Evolutionary conservation across 1,140 invertebrate genomes (phyloP), one percentile per base, ranked within the genome.

Genomic region (Caenorhabditis inopinata): DNA sequence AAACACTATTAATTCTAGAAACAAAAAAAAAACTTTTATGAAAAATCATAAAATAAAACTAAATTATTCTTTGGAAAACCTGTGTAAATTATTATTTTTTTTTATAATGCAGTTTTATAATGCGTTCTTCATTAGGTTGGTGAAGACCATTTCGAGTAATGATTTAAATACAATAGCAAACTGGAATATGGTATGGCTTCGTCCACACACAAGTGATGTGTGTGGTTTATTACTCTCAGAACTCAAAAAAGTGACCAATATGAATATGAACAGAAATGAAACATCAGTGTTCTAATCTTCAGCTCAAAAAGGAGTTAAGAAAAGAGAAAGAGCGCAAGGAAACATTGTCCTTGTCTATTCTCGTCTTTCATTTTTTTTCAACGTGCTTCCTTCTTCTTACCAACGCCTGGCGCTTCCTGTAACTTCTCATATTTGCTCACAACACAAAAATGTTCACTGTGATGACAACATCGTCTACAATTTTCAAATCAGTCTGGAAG

Each of bases 281-380:
- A 18, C 58, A 68, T 68, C 58, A 38, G 58, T 38, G 27, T n/a
- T 32, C 58, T 68, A 68, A 68, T 68, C 58, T 38, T 38, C 58
- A 42, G 58, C 58, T 68, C 58, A 68, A 68, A 68, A 68, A 68
- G 32, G 58, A 42, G 58, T 68, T 68, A 68, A 18, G 12, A 32
- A 14, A 14, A 58, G 27, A 9, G 27, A 42, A 68, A 68, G 58
- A 68, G 58, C 58, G 38, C 38, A 29, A 32, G 58, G 38, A 68
- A 68, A 38, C 32, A 68, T 68, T 68, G 58, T 68, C 58, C 58
- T 68, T 68, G 58, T 21, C 58, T 68, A 68, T 68, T 68, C 58
- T 42, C 32, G 38, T 32, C 58, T 68, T 68, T 68, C 58, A 68
- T 68, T 68, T 38, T 32, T 68, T 68, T 68, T 68, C 58, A 68